Base-by-base conservation (phyloP, 2,797 vertebrate species). In the Pseudotriccus pelzelni region DNA sequence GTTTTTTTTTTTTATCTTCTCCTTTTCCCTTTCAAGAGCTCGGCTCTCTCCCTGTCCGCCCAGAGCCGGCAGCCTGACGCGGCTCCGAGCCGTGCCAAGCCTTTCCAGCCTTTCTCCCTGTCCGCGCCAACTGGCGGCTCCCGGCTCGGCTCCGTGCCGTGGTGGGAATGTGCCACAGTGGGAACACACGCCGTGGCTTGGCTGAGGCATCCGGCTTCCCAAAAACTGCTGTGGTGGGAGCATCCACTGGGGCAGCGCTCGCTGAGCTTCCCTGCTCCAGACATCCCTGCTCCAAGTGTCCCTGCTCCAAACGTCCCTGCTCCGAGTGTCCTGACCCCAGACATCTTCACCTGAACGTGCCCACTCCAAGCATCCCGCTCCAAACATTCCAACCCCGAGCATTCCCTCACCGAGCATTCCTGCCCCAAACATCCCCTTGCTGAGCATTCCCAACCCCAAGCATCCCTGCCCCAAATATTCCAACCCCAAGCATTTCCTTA, bases 21-120 rank as follows among this genome's bases (percentile, higher is more conserved):
- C 6, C 28, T 88, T 87, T 89, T 84, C 67, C 81, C 84, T 92
- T 84, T 89, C 64, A 68, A 67, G 67, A 78, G 78, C 91, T 86
- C 24, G 0, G 50, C 89, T 92, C 63, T 27, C 28, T 89, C 82
- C 41, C 73, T 74, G 87, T 46, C 75, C 1, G 1, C 32, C 87
- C 16, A 1, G 89, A 75, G 89, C 94, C 46, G 20, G 84, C 79
- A 87, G 87, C 92, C 77, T 72, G 87, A 50, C 0, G 10, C 50
- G 15, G 84, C 74, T 74, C 78, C 1, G 15, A 9, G 37, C 90
- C 0, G 19, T 89, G 96, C 94, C 93, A 92, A 92, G 70, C 81
- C 78, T 62, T 30, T 30, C 59, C 59, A 62, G 59, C 59, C 59
- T 78, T 87, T 74, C 50, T 36, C 59, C 18, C 14, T 62, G 47